These are phyloP conservation scores for Cydia amplana DNA, from an alignment of 1,140 invertebrate genomes.

Conservation along the genomic window DNA sequence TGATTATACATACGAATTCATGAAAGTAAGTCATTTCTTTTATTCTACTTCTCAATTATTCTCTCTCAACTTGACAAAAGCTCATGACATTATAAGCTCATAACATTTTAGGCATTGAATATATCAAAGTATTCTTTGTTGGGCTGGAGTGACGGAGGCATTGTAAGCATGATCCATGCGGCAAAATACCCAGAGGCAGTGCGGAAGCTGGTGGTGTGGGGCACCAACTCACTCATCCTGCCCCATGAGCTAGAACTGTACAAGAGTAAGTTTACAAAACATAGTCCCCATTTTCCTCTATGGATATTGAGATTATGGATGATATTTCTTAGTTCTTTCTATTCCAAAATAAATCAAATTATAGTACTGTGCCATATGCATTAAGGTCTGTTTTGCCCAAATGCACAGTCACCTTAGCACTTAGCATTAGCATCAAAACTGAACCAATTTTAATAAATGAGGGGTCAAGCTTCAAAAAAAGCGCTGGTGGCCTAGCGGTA, in stretches of 20 bases:
- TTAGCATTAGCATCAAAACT: too few species aligned
- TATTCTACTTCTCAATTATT: neutral
- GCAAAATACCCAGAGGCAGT: conserved; percentile 84
- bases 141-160: conserved; percentile 95
- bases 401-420: too few species aligned
- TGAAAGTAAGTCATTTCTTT: conserved; percentile 81
- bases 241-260: conserved; percentile 84
- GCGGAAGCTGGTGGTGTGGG: conserved; percentile 88
- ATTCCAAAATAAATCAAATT: too few species aligned
- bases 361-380: too few species aligned
- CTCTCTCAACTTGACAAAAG: conserved; percentile 18
- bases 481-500: too few species aligned
- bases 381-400: too few species aligned
- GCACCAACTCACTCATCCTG: conserved; percentile 87
- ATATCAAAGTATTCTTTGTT: conserved; percentile 87
- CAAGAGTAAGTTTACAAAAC: conserved; percentile 80
- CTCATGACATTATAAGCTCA: neutral
- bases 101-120: conserved; percentile 79
- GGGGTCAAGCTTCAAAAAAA: too few species aligned
- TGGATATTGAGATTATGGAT: too few species aligned
- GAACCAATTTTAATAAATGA: too few species aligned
- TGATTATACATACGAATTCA: conserved; percentile 83
- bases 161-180: conserved; percentile 87
- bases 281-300: too few species aligned
- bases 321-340: too few species aligned